phyloP scores from a whole-genome alignment of 2,797 vertebrate genomes.

The Chelmon rostratus region DNA sequence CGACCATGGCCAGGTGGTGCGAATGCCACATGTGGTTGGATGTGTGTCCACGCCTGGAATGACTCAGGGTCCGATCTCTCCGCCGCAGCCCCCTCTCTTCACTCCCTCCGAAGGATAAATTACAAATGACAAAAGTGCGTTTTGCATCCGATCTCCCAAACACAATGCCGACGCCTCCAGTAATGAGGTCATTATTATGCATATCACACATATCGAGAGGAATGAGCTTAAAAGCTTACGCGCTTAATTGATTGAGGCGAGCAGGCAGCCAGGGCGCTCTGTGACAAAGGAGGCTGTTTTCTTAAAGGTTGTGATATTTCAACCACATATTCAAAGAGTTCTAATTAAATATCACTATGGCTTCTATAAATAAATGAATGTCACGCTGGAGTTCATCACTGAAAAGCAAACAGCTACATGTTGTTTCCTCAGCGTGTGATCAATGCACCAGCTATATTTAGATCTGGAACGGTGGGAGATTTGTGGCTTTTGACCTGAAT shows the following conservation, averaged over 20 bases:
- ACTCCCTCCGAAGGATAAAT: slow-evolving; percentile 52
- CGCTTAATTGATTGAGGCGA: slow-evolving; percentile 74
- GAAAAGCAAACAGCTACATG: slow-evolving; percentile 13
- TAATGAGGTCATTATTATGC: slow-evolving; percentile 76
- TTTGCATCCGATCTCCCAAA: slow-evolving; percentile 57
- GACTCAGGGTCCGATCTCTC: slow-evolving; percentile 61
- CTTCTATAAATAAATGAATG: slow-evolving; percentile 40
- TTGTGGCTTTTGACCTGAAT: background rate
- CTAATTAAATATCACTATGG: slow-evolving; percentile 66
- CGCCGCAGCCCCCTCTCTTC: slow-evolving; percentile 38
- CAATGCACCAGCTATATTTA: background rate
- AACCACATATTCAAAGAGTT: slow-evolving; percentile 37
- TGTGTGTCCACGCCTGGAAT: slow-evolving; percentile 46
- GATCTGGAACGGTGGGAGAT: background rate
- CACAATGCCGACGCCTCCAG: slow-evolving; percentile 54
- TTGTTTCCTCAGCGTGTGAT: background rate
- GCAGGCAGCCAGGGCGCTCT: slow-evolving; percentile 39
- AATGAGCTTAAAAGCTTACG: slow-evolving; percentile 75
- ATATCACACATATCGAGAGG: slow-evolving; percentile 71
- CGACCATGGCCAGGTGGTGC: slow-evolving; percentile 2
- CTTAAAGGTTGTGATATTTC: slow-evolving; percentile 68
- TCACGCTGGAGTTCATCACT: slow-evolving; percentile 14
- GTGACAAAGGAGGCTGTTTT: slow-evolving; percentile 51
- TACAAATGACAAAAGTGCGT: slow-evolving; percentile 55
- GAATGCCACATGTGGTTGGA: slow-evolving; percentile 39